These are phyloP conservation scores for Drosophila simulans DNA, from an alignment of 1,140 invertebrate species.

Conservation along the genomic window DNA sequence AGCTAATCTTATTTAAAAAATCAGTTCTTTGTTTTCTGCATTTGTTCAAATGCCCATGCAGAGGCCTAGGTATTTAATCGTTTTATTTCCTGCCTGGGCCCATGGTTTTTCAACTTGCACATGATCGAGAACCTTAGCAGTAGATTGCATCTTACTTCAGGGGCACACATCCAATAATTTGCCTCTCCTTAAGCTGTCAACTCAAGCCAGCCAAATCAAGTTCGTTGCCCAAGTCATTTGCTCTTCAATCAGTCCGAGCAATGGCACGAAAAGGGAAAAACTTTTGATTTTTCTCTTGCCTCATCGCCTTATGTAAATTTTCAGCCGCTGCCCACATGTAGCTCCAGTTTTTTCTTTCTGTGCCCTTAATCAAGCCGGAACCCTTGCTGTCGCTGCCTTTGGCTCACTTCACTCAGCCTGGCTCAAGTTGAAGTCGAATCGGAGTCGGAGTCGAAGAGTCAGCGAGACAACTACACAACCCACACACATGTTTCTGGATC, in stretches of 20 bases:
- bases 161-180: conserved; percentile 27
- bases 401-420: conserved; percentile 58
- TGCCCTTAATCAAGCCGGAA: conserved; percentile 78
- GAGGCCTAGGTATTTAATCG: no score
- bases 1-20: no score
- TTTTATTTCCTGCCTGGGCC: background rate
- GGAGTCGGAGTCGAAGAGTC: conserved; percentile 32
- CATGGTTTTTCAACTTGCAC: background rate
- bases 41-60: no score
- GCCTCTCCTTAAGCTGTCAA: conserved; percentile 42
- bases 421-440: conserved; percentile 12
- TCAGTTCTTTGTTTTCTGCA: no score
- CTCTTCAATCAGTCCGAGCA: conserved; percentile 46
- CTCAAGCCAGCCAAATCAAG: conserved; percentile 31
- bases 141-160: conserved; percentile 17
- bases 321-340: conserved; percentile 63
- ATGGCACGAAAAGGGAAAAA: conserved; percentile 29
- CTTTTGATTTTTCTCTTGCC: conserved; percentile 64
- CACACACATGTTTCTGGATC: conserved; percentile 70
- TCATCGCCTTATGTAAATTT: conserved; percentile 66
- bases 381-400: conserved; percentile 55
- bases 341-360: conserved; percentile 69
- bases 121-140: conserved; percentile 7
- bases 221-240: conserved; percentile 59
- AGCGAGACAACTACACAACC: conserved; percentile 63